Base-by-base conservation (phyloP, 2,888 invertebrate species). In the Trissolcus brochymenae region DNA sequence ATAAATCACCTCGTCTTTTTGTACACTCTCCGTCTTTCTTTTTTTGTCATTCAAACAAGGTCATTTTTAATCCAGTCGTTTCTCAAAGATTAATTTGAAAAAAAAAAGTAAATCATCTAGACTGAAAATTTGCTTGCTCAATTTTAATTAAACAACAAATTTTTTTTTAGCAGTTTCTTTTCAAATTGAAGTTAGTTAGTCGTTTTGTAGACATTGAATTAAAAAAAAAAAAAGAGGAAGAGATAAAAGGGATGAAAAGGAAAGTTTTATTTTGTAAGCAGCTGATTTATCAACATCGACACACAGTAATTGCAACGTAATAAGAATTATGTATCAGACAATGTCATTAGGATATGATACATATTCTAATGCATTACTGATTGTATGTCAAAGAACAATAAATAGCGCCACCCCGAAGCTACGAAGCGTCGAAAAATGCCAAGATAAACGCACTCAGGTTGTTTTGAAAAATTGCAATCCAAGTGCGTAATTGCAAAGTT, bases 371-470 rank as follows among this genome's bases (percentile, higher is more conserved):
- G 53, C 68, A 75, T 68, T 68, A 75, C 68, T 59, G 59, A 74
- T 74, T 74, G 68, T 74, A 59, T 74, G 74, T 74, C 74, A 74
- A 75, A 68, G 49, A 59, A 75, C 75, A 75, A 75, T 75, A 75
- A 68, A 75, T 75, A 75, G 75, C 64, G 68, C 75, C 62, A 70
- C 64, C 75, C 75, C 29, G 62, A 59, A 68, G 75, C 75, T 70
- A 35, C 35, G 35, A 35, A 6, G 35, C 35, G 35, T 35, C 35
- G 11, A 35, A 35, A 35, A 35, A 35, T 11, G 35, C 11, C 35
- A 35, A 35, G 35, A 35, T 35, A 35, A 35, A 35, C 35, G 35
- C 35, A 35, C 35, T 11, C 35, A 35, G 2, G 9, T 35, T 11
- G 35, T 35, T 35, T 35, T 35, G 35, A 35, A 35, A 35, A 35